These are phyloP conservation scores for Nasonia oneida DNA, from an alignment of 2,888 invertebrate species.

Conservation along the genomic window DNA sequence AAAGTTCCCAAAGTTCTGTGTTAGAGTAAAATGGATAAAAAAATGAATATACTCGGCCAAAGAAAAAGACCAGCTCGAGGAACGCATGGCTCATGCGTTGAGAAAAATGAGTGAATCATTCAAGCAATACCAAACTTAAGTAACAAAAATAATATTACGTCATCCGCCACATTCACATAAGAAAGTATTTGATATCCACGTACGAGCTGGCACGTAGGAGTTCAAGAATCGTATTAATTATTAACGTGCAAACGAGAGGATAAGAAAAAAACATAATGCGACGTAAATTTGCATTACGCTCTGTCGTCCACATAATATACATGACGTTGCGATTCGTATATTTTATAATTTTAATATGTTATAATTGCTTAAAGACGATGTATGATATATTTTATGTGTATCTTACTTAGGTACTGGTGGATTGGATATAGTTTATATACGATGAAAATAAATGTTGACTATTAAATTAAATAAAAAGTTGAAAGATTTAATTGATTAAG, in stretches of 20 bases:
- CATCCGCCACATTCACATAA: constrained; percentile 68
- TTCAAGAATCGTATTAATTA: constrained; percentile 58
- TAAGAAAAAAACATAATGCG: constrained; percentile 50
- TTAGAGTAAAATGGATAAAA: constrained; percentile 36
- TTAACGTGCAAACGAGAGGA: constrained; percentile 53
- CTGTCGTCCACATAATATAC: constrained; percentile 70
- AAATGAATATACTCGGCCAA: constrained; percentile 43
- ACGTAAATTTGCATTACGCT: constrained; percentile 61
- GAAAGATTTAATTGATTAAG: constrained; percentile 60
- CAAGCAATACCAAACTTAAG: constrained; percentile 66
- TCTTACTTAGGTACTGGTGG: constrained; percentile 73
- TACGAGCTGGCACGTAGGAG: constrained; percentile 66
- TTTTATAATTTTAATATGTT: constrained; percentile 77
- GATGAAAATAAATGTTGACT: constrained; percentile 67
- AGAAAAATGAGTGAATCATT: constrained; percentile 59
- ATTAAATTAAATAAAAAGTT: constrained; percentile 35
- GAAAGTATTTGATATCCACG: constrained; percentile 67
- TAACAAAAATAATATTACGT: constrained; percentile 56
- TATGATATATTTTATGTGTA: constrained; percentile 76
- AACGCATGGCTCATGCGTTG: constrained; percentile 7
- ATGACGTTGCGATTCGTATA: constrained; percentile 71
- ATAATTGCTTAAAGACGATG: constrained; percentile 62
- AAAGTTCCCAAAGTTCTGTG: constrained; percentile 51
- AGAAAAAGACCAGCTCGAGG: constrained; percentile 50
- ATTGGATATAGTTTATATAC: constrained; percentile 76